These are phyloP conservation scores for Mesocricetus auratus DNA, from an alignment of 2,113 vertebrate species.

Conservation along the genomic window DNA sequence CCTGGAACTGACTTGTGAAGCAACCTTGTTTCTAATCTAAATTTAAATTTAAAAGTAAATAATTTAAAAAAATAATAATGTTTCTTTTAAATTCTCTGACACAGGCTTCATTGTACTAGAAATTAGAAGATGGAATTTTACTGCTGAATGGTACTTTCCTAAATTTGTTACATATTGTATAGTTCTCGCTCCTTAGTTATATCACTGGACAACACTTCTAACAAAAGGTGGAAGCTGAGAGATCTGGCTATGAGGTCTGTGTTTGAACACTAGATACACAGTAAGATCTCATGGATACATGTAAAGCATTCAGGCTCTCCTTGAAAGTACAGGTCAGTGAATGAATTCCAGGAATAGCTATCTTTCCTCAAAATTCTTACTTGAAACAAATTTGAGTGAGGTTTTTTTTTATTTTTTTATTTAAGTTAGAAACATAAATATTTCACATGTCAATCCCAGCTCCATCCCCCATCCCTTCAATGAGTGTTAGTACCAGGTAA, in stretches of 20 bases:
- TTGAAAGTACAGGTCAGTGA: neutral
- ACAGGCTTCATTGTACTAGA: neutral
- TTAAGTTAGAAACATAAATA: too few species aligned
- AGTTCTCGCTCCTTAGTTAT: neutral
- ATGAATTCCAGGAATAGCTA: neutral
- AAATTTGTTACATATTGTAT: neutral
- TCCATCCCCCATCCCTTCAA: too few species aligned
- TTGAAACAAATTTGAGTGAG: neutral
- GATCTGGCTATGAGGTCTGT: fast-evolving
- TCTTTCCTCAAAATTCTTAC: neutral
- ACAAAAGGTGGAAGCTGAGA: neutral
- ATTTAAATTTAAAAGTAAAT: too few species aligned
- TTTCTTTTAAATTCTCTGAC: neutral
- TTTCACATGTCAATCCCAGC: too few species aligned
- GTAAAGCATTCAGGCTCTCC: neutral
- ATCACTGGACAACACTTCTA: neutral
- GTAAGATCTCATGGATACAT: neutral
- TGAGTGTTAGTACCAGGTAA: neutral
- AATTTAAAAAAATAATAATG: neutral
- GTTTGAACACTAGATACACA: neutral
- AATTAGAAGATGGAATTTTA: neutral
- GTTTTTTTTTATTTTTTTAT: too few species aligned
- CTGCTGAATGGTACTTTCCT: neutral
- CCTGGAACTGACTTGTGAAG: too few species aligned
- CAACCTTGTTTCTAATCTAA: too few species aligned